Conservation (phyloP, 2,888 invertebrate genomes). For the Cordylochernes scorpioides region DNA sequence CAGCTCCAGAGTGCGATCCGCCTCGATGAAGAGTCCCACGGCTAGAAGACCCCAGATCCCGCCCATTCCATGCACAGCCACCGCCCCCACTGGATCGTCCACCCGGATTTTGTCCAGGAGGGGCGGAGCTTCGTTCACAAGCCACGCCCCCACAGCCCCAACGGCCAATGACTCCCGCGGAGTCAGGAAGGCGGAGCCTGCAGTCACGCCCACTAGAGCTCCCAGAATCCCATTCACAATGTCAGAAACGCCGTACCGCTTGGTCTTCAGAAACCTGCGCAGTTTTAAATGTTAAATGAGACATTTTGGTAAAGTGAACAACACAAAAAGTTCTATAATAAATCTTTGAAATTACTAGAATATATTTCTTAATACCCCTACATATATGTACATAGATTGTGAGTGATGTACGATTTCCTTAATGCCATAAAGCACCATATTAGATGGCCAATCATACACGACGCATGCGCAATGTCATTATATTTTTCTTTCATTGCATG, state of each 20-base stretch:
- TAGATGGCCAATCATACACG: too few relatives aligned
- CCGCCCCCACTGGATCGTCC: slow-evolving; percentile 75
- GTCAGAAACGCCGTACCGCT: slow-evolving; percentile 57
- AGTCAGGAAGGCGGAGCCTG: slow-evolving; percentile 32
- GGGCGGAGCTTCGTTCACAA: slow-evolving; percentile 42
- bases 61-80: slow-evolving; percentile 47
- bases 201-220: slow-evolving; percentile 54
- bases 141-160: slow-evolving; percentile 45
- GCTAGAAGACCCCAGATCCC: slow-evolving; percentile 43
- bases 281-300: too few relatives aligned
- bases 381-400: too few relatives aligned
- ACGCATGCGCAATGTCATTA: too few relatives aligned
- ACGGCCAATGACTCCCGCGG: slow-evolving; percentile 64
- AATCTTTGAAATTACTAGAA: too few relatives aligned
- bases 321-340: too few relatives aligned
- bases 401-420: too few relatives aligned
- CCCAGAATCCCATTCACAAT: slow-evolving; percentile 67
- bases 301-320: too few relatives aligned
- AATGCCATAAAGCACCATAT: too few relatives aligned
- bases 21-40: slow-evolving; percentile 63
- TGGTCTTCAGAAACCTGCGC: too few relatives aligned
- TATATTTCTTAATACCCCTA: too few relatives aligned
- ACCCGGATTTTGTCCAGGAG: slow-evolving; percentile 46
- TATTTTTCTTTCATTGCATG: too few relatives aligned
- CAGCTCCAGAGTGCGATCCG: slow-evolving; percentile 8